phyloP scores from a whole-genome alignment of 2,888 invertebrate genomes.

The Parapristionchus giblindavisi region DNA sequence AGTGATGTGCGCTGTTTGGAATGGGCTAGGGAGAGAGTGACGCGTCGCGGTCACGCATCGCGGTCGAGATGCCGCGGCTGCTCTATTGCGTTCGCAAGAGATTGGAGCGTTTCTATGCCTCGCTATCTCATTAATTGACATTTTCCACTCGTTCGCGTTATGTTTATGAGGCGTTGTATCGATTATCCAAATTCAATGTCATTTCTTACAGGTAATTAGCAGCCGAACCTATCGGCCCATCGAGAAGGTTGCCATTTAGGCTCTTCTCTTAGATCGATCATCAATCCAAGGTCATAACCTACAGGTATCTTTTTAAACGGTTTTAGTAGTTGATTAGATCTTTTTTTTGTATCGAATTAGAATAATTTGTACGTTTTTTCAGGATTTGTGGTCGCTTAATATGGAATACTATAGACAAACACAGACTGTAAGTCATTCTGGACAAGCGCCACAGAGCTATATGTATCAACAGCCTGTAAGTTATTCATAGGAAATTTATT shows the following conservation, averaged over 20 bases:
- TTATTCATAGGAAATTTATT: not conserved
- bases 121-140: too few relatives aligned
- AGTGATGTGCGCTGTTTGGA: too few relatives aligned
- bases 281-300: slow-evolving; percentile 36
- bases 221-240: slow-evolving; percentile 2
- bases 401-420: slow-evolving; percentile 36
- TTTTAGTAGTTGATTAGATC: not conserved
- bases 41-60: too few relatives aligned
- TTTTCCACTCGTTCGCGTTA: too few relatives aligned
- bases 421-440: slow-evolving; percentile 31
- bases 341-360: not conserved
- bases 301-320: slow-evolving; percentile 23
- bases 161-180: not conserved
- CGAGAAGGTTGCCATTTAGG: slow-evolving; percentile 5
- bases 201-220: slow-evolving; percentile 29
- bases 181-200: too few relatives aligned
- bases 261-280: slow-evolving; percentile 36
- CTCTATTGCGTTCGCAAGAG: too few relatives aligned
- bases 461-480: slow-evolving; percentile 38
- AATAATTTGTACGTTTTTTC: not conserved
- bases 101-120: too few relatives aligned
- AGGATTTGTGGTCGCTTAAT: not conserved
- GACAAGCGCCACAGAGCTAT: slow-evolving; percentile 35
- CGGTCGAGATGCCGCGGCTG: too few relatives aligned
- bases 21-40: too few relatives aligned